Percentiles rank a stretch among this genome's conserved stretches.
Evolutionary conservation across 1,140 invertebrate species (phyloP).

Genomic region (Drepana arcuata): DNA sequence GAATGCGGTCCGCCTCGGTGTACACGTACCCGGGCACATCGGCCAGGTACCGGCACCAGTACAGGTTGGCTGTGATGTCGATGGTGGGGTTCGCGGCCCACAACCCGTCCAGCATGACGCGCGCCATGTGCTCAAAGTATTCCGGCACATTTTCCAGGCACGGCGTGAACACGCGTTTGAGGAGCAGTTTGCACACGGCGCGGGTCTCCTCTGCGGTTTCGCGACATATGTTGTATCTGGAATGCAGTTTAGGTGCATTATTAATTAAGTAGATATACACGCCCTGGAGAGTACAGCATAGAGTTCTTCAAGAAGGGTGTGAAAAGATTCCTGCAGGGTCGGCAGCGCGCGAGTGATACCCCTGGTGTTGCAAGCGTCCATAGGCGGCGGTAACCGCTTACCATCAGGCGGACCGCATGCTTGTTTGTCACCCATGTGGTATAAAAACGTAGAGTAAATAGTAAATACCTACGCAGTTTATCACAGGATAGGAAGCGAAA

Average conservation of each 20-base stretch:
- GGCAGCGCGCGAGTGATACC: no score
- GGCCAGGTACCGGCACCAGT: conserved; percentile 32
- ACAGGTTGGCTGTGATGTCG: conserved; percentile 36
- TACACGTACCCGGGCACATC: conserved; percentile 55
- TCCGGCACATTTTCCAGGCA: conserved; percentile 58
- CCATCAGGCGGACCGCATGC: no score
- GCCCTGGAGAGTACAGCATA: no score
- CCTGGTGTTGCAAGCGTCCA: no score
- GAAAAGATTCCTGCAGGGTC: no score
- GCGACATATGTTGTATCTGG: conserved; percentile 74
- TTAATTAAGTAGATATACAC: no score
- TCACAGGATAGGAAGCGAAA: no score
- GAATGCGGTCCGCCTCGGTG: conserved; percentile 34
- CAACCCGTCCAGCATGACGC: conserved; percentile 60
- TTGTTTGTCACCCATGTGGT: no score
- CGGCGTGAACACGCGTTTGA: conserved; percentile 52
- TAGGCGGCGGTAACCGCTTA: no score
- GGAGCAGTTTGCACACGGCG: conserved; percentile 49
- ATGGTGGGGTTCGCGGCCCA: conserved; percentile 54
- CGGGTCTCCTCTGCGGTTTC: conserved; percentile 56
- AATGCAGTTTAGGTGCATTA: conserved; percentile 1
- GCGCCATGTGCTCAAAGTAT: conserved; percentile 64
- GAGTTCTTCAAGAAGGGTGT: no score
- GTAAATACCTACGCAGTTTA: no score
- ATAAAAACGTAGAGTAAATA: no score